A percentile compares a stretch with the other conserved stretches of the same genome.
Conservation (phyloP, 2,888 invertebrate species). For the Brachyopa scutellaris region DNA sequence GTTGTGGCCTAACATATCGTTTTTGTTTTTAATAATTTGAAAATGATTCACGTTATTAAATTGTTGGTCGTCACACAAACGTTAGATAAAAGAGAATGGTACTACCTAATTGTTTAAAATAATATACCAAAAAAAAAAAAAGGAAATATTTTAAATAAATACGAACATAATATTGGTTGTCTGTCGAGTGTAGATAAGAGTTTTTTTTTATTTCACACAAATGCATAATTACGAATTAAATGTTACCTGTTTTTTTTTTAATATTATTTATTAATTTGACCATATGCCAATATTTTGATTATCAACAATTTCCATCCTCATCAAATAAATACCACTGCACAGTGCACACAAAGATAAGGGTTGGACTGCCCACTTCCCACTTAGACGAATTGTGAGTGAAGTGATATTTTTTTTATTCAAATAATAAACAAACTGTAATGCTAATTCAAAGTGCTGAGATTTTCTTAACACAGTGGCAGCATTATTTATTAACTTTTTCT, state of each 20-base stretch:
- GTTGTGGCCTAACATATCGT: background rate
- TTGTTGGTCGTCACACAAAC: background rate
- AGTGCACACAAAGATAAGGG: too few relatives aligned
- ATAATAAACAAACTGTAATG: background rate
- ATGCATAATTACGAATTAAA: background rate
- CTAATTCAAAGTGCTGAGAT: background rate
- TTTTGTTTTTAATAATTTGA: constrained; percentile 38
- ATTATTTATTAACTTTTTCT: constrained; percentile 21
- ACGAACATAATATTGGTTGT: too few relatives aligned
- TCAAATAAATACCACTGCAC: too few relatives aligned
- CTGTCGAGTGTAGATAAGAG: background rate
- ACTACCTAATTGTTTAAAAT: too few relatives aligned
- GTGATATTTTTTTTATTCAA: too few relatives aligned
- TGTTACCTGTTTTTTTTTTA: too few relatives aligned
- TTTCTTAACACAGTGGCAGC: too few relatives aligned
- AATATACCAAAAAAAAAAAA: too few relatives aligned
- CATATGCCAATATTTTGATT: background rate
- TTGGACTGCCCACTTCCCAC: too few relatives aligned
- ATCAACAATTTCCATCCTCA: background rate
- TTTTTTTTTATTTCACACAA: constrained; percentile 7
- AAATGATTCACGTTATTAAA: constrained; percentile 15
- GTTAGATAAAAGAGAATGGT: too few relatives aligned
- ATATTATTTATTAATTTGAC: too few relatives aligned
- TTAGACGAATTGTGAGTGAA: too few relatives aligned
- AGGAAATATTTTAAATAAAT: background rate